These are phyloP conservation scores for Globicephala melas DNA, from an alignment of 2,113 vertebrate genomes.

Conservation along the genomic window DNA sequence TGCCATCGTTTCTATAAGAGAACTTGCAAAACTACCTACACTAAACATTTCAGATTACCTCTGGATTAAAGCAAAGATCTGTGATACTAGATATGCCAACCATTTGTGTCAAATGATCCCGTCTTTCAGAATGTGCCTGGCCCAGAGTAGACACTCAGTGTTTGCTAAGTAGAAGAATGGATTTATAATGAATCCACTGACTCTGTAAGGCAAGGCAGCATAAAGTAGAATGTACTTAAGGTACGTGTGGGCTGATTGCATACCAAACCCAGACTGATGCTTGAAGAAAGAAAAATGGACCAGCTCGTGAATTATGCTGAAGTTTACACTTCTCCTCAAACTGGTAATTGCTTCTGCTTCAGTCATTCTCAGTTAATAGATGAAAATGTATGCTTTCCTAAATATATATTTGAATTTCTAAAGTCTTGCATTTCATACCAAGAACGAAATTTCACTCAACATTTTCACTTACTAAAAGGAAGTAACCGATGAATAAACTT, in stretches of 20 bases:
- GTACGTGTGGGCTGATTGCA: background rate
- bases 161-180: background rate
- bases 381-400: constrained; percentile 55
- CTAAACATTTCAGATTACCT: background rate
- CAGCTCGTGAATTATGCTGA: constrained; percentile 32
- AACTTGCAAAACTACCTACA: background rate
- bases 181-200: background rate
- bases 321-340: constrained; percentile 6
- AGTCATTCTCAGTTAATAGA: constrained; percentile 29
- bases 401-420: constrained; percentile 50
- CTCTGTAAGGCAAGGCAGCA: background rate
- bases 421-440: constrained; percentile 50
- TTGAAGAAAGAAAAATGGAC: constrained; percentile 43
- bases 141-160: background rate
- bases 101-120: background rate
- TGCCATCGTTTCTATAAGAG: background rate
- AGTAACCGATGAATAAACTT: constrained; percentile 38
- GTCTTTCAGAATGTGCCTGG: background rate
- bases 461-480: constrained; percentile 49
- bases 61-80: background rate
- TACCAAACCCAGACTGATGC: background rate
- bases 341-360: constrained; percentile 28
- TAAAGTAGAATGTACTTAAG: background rate
- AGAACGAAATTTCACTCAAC: constrained; percentile 56
- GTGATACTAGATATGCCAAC: background rate